These are phyloP conservation scores for Folsomia candida DNA, from an alignment of 2,888 invertebrate species.

Conservation along the genomic window DNA sequence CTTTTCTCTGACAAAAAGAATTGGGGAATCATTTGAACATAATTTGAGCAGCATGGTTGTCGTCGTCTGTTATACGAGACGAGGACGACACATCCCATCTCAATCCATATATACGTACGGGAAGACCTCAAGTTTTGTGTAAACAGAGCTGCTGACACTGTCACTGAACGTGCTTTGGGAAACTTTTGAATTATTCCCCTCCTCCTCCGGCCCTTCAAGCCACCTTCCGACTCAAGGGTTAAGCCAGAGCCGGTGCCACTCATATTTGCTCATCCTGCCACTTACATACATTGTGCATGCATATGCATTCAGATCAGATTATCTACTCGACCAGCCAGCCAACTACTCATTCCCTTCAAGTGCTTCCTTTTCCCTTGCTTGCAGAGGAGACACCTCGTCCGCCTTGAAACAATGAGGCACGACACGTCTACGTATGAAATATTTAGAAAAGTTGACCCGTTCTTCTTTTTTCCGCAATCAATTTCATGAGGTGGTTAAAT, in stretches of 20 bases:
- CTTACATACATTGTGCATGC: too few relatives aligned
- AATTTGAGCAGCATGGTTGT: conserved; percentile 12
- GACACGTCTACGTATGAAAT: too few relatives aligned
- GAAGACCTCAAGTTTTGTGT: conserved; percentile 23
- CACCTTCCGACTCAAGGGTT: conserved; percentile 3
- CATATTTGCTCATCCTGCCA: background rate
- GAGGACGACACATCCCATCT: too few relatives aligned
- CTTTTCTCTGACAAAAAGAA: background rate
- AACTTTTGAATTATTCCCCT: conserved; percentile 16
- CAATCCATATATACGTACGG: too few relatives aligned
- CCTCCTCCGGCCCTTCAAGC: background rate
- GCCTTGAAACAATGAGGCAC: too few relatives aligned
- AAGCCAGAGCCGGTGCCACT: too few relatives aligned
- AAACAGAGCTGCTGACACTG: conserved; percentile 17
- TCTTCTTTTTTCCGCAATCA: background rate
- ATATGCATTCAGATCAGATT: too few relatives aligned
- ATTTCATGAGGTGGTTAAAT: background rate
- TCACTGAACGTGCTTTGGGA: background rate
- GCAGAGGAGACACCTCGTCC: too few relatives aligned
- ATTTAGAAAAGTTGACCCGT: background rate
- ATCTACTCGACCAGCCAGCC: too few relatives aligned
- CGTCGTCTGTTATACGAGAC: too few relatives aligned
- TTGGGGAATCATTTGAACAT: conserved; percentile 14
- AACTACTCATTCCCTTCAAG: background rate
- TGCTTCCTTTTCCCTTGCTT: too few relatives aligned